Base-by-base conservation (phyloP, 1,140 invertebrate genomes). In the Melitaea cinxia region DNA sequence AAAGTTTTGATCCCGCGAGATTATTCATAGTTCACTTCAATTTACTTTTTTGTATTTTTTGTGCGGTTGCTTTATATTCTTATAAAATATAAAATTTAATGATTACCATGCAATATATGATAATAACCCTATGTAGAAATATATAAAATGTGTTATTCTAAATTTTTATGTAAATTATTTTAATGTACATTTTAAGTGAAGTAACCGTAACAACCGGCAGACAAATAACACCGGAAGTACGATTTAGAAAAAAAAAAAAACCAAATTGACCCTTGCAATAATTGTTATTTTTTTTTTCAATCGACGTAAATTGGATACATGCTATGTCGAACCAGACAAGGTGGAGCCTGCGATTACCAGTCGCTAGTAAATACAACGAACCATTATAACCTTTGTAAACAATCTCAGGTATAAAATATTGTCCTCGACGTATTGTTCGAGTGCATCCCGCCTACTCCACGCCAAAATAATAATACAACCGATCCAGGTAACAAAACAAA, bases 401-500 rank as follows among this genome's bases (percentile, higher is more conserved):
- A 83, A 47, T 56, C 35, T 71, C 87, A 90, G 88, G 86, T 88
- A 90, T 77, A 89, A 83, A 83, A 77, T 72, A 68, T 80, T 78
- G 72, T 85, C 75, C 68, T 68, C 66, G 15, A 28, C 47, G 72
- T 62, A 79, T 88, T 88, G 78, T 90, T 73, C 66, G 60, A 59
- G 58, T 67, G 61, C 76, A 78, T 80, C 79, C 81, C 85, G 78
- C 85, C 83, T 64, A 80, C 83, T 82, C 72, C 60, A 64, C 66
- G 77, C 77, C 67, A 79, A 88, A 83, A 87, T 87, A 83, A 88
- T 82, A 83, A 82, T 75, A 75, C 61, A 73, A 80, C 64, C 53
- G 60, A 77, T 80, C 70, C 84, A 91, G 86, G 86, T 88, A 88
- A 81, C 71, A 82, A 82, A 88, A 85, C 65, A 75, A 78, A 76